Evolutionary conservation across 2,113 vertebrate species (phyloP).

Genomic region (Nibea coibor): DNA sequence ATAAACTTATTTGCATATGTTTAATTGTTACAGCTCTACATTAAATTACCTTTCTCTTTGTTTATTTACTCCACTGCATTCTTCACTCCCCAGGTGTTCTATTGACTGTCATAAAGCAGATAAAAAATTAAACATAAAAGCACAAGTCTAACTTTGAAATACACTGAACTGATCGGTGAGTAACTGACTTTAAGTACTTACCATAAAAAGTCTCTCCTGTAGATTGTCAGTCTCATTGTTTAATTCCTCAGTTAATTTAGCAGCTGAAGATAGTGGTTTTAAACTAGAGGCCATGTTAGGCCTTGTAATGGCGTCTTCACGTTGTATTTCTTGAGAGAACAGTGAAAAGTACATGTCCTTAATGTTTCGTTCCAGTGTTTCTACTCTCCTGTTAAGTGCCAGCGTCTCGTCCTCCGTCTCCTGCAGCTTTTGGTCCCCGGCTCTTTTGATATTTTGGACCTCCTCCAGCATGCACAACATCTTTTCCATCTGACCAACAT

Average conservation of each 20-base stretch:
- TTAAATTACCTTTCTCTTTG: conserved; percentile 80
- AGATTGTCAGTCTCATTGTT: conserved; percentile 75
- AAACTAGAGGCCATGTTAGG: conserved; percentile 27
- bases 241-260: conserved; percentile 71
- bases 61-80: conserved; percentile 73
- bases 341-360: conserved; percentile 77
- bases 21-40: background rate
- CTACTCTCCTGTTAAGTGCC: conserved; percentile 77
- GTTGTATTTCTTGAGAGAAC: conserved; percentile 66
- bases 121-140: background rate
- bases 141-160: background rate
- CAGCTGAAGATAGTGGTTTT: conserved; percentile 59
- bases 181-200: conserved; percentile 70
- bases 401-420: conserved; percentile 77
- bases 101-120: conserved; percentile 71
- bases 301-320: conserved; percentile 55
- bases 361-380: conserved; percentile 71
- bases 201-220: conserved; percentile 79
- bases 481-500: conserved; percentile 80
- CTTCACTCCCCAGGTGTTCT: conserved; percentile 73
- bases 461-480: conserved; percentile 82
- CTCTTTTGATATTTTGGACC: conserved; percentile 81
- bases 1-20: too few relatives aligned
- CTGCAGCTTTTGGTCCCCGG: conserved; percentile 76
- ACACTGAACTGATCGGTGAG: background rate